Evolutionary conservation across 2,113 vertebrate species (phyloP).

Genomic region (Thunnus maccoyii): DNA sequence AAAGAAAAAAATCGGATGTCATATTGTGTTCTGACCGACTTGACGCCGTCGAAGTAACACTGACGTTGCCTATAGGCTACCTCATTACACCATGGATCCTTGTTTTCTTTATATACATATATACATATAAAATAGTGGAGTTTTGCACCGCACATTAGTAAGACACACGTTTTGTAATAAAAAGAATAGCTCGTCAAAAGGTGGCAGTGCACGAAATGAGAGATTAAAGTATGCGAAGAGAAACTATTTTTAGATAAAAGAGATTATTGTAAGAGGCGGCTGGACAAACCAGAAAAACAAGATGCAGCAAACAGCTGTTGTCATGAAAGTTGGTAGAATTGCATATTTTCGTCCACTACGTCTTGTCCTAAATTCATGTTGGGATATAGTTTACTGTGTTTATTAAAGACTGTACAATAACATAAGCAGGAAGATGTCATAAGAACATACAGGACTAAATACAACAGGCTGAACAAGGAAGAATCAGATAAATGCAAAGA

Average conservation of each 20-base stretch:
- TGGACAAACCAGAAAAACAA: neutral
- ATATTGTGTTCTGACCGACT: neutral
- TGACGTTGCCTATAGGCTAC: conserved; percentile 41
- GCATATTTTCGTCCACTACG: too few species aligned
- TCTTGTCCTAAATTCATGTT: too few species aligned
- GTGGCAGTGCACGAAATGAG: neutral
- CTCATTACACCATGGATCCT: neutral
- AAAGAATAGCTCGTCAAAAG: too few species aligned
- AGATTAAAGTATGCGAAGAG: too few species aligned
- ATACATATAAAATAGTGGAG: neutral
- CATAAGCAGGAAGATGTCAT: too few species aligned
- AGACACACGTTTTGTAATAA: neutral
- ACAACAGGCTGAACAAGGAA: too few species aligned
- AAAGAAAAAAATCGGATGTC: neutral
- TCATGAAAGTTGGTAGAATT: too few species aligned
- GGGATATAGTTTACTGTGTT: too few species aligned
- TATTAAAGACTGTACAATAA: too few species aligned
- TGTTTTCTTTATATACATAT: neutral
- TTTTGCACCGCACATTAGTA: neutral
- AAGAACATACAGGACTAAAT: too few species aligned
- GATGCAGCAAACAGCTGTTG: too few species aligned
- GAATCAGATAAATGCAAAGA: too few species aligned
- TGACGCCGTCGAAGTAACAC: conserved; percentile 46
- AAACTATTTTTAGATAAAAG: neutral
- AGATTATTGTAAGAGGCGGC: neutral